Conservation (phyloP, 1,140 invertebrate species). For the Zophobas morio region DNA sequence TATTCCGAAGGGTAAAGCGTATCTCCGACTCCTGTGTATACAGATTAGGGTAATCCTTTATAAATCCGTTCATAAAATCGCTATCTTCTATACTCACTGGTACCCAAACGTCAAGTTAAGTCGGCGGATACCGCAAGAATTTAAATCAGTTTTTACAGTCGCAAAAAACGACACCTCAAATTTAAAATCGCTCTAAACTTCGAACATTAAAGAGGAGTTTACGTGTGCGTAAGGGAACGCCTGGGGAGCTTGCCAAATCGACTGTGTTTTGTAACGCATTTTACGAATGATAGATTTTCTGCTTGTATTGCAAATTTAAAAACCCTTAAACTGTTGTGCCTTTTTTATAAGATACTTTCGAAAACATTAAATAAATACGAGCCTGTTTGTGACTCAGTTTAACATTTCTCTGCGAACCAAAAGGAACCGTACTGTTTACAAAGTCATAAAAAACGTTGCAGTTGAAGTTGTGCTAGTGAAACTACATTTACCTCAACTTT, state of each 20-base stretch:
- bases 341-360: neutral
- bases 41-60: slow-evolving; percentile 60
- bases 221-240: slow-evolving; percentile 26
- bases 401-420: no score
- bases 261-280: slow-evolving; percentile 33
- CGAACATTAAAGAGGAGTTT: slow-evolving; percentile 31
- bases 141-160: slow-evolving; percentile 42
- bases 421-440: no score
- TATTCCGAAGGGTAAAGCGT: slow-evolving; percentile 51
- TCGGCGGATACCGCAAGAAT: slow-evolving; percentile 30
- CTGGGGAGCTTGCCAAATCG: slow-evolving; percentile 30
- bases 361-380: no score
- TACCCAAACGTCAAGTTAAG: slow-evolving; percentile 29
- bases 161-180: slow-evolving; percentile 31
- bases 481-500: no score
- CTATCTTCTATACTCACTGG: slow-evolving; percentile 57
- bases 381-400: no score
- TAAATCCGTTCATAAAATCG: slow-evolving; percentile 61
- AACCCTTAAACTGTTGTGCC: neutral
- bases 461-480: no score
- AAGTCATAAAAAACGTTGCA: no score
- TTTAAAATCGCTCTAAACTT: slow-evolving; percentile 36
- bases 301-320: slow-evolving; percentile 7
- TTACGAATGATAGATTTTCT: slow-evolving; percentile 32
- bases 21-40: slow-evolving; percentile 60